phyloP scores from a whole-genome alignment of 2,113 vertebrate genomes.

The Sardina pilchardus region DNA sequence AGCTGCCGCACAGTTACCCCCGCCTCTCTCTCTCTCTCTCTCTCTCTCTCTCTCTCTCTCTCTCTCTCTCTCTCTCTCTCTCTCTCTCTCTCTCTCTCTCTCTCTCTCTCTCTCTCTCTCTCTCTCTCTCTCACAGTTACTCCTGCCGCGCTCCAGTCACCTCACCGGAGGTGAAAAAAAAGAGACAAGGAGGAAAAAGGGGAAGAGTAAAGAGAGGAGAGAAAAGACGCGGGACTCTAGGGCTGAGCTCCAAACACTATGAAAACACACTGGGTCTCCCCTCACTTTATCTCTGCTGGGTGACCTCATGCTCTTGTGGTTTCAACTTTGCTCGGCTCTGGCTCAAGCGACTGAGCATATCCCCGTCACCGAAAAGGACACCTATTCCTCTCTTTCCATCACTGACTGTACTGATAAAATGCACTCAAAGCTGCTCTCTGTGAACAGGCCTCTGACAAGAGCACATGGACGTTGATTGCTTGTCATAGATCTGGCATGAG shows the following conservation, averaged over 20 bases:
- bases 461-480: not conserved
- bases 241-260: not conserved
- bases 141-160: not conserved
- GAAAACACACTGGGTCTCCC: too few species aligned
- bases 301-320: not conserved
- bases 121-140: too few species aligned
- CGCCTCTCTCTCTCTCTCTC: too few species aligned
- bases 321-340: not conserved
- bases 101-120: too few species aligned
- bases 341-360: not conserved
- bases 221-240: not conserved
- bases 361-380: not conserved
- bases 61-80: too few species aligned
- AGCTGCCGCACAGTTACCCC: not conserved
- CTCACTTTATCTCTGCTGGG: not conserved
- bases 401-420: not conserved
- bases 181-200: not conserved
- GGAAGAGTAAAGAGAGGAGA: not conserved
- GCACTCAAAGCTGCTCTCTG: not conserved
- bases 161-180: not conserved
- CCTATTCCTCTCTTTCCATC: not conserved
- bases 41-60: too few species aligned
- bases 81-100: too few species aligned
- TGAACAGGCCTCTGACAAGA: not conserved
- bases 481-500: not conserved